phyloP scores from a whole-genome alignment of 1,140 invertebrate species.

The Batillaria attramentaria region DNA sequence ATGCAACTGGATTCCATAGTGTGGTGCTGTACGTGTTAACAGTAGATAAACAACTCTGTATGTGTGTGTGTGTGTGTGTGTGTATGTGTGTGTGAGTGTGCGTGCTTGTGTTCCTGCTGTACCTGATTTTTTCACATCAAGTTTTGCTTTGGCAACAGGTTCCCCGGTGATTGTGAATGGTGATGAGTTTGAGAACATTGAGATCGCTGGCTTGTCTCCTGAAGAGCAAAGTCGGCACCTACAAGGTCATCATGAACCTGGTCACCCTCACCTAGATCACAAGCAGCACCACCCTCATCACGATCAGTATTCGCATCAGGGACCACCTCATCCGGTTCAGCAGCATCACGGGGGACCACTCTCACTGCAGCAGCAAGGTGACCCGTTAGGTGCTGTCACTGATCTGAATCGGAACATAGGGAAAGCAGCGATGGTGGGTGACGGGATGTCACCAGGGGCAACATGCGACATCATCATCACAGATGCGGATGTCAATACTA shows the following conservation, averaged over 20 bases:
- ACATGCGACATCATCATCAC: constrained; percentile 67
- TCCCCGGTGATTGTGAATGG: constrained; percentile 71
- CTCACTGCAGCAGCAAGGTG: constrained; percentile 11
- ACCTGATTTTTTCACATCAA: background rate
- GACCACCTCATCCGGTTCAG: background rate
- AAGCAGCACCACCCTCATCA: background rate
- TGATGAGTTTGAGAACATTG: constrained; percentile 71
- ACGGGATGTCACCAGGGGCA: background rate
- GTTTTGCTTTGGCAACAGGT: constrained; percentile 48
- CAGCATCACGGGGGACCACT: background rate
- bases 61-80: background rate
- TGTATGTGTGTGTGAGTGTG: background rate
- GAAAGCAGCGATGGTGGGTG: background rate
- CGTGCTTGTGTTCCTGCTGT: background rate
- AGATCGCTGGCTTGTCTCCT: constrained; percentile 51
- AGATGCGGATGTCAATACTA: constrained; percentile 38
- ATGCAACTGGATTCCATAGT: too few species aligned
- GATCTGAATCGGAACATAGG: constrained; percentile 54
- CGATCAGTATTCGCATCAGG: background rate
- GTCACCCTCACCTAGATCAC: constrained; percentile 6
- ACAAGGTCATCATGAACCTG: too few species aligned
- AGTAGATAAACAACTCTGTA: too few species aligned
- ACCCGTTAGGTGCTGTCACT: constrained; percentile 24
- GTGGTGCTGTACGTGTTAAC: too few species aligned
- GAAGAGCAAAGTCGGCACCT: constrained; percentile 40